Percentiles rank a stretch among this genome's conserved stretches.
Conservation (phyloP, 2,888 invertebrate genomes). For the Pecten maximus region DNA sequence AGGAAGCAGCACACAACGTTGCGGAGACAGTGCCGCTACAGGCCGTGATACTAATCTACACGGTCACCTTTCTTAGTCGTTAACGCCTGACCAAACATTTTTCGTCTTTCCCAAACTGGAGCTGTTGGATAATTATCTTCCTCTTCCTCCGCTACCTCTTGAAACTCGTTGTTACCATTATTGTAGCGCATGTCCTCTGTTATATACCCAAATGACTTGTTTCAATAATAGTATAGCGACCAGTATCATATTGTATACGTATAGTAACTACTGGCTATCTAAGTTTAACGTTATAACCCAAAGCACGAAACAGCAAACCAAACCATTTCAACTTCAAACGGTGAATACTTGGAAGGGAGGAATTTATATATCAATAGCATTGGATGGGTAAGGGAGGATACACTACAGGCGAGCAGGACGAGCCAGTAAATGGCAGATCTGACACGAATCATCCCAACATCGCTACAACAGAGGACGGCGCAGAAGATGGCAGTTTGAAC, state of each 20-base stretch:
- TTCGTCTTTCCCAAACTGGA: slow-evolving; percentile 65
- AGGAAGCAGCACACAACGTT: not conserved
- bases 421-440: not conserved
- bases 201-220: not conserved
- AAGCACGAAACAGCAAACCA: not conserved
- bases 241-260: not conserved
- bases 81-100: slow-evolving; percentile 58
- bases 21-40: not conserved
- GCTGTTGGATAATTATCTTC: slow-evolving; percentile 68
- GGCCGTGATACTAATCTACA: slow-evolving; percentile 42
- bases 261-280: not conserved
- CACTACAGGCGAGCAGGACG: not conserved
- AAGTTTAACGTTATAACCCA: not conserved
- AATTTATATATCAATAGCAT: not conserved
- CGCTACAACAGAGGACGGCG: slow-evolving; percentile 13
- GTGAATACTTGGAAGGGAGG: not conserved
- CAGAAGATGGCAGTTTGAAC: not conserved
- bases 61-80: slow-evolving; percentile 57
- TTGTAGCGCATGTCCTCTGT: slow-evolving; percentile 23
- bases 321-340: not conserved
- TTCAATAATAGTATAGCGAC: not conserved
- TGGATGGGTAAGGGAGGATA: not conserved
- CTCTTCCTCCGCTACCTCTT: slow-evolving; percentile 50
- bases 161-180: slow-evolving; percentile 31
- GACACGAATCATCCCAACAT: not conserved